Evolutionary conservation across 2,888 invertebrate genomes (phyloP).

Genomic region (Pherbina coryleti): DNA sequence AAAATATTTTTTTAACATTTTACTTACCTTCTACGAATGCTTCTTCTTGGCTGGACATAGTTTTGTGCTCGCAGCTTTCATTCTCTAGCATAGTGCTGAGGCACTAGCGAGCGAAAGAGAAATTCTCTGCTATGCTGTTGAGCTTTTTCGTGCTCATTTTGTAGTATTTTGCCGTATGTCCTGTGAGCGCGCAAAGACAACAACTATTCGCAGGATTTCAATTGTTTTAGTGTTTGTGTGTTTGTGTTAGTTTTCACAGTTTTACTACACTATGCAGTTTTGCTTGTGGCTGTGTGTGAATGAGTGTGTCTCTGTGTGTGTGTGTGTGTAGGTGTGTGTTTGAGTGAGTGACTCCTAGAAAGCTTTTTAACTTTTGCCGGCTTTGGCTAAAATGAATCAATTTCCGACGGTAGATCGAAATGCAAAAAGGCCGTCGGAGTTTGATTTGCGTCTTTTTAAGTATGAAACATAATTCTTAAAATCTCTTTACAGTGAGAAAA

Average conservation of each 20-base stretch:
- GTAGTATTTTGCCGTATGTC: not conserved
- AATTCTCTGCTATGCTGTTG: not conserved
- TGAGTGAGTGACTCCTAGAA: slow-evolving; percentile 39
- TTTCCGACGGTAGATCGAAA: not conserved
- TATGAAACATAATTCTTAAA: too few relatives aligned
- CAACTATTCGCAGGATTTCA: slow-evolving; percentile 4
- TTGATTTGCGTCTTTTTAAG: not conserved
- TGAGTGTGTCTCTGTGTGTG: not conserved
- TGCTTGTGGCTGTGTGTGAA: not conserved
- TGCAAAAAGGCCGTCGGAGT: not conserved
- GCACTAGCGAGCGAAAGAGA: slow-evolving; percentile 4
- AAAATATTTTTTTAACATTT: too few relatives aligned
- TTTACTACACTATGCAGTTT: not conserved
- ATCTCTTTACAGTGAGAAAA: too few relatives aligned
- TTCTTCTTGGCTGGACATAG: not conserved
- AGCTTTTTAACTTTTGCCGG: not conserved
- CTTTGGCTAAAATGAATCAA: not conserved
- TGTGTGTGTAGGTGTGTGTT: slow-evolving; percentile 29
- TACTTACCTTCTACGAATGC: not conserved
- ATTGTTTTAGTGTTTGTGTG: slow-evolving; percentile 20
- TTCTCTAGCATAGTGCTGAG: not conserved
- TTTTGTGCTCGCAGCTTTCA: not conserved
- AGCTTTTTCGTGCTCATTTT: too few relatives aligned
- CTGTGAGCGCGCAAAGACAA: not conserved
- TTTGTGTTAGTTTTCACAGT: not conserved